Percentiles rank a stretch among this genome's conserved stretches.
phyloP scores from a whole-genome alignment of 2,888 invertebrate genomes.

The Apodemia arnacis region DNA sequence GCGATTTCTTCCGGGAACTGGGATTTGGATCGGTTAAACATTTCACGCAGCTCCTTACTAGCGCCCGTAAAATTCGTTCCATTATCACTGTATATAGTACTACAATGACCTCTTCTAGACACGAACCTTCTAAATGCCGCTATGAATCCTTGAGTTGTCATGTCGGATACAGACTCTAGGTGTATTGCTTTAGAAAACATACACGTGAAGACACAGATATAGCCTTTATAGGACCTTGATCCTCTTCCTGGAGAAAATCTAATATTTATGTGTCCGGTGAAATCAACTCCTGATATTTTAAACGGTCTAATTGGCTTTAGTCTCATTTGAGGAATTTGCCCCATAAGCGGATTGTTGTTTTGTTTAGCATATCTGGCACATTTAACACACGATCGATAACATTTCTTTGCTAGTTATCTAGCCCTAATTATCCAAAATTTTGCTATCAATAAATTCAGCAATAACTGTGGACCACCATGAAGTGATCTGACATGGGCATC shows the following conservation, averaged over 20 bases:
- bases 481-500: too few relatives aligned
- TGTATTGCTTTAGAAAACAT: conserved; percentile 20
- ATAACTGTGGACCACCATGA: too few relatives aligned
- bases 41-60: neutral
- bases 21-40: neutral
- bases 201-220: neutral
- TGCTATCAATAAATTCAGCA: too few relatives aligned
- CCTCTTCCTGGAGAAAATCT: neutral
- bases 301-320: neutral
- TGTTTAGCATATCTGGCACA: too few relatives aligned
- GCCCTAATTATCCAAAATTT: too few relatives aligned
- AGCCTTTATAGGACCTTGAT: neutral
- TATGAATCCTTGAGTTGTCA: conserved; percentile 28
- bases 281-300: neutral
- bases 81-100: neutral
- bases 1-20: neutral
- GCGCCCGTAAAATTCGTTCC: neutral
- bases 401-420: too few relatives aligned
- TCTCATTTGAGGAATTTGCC: neutral
- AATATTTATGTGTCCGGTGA: too few relatives aligned
- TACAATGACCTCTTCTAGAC: conserved; percentile 36
- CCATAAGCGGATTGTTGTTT: too few relatives aligned
- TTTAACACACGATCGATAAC: too few relatives aligned
- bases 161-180: conserved; percentile 20
- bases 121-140: conserved; percentile 30